Percentiles rank a stretch among this genome's conserved stretches.
These are phyloP conservation scores for Heterotilapia buettikoferi DNA, from an alignment of 2,113 vertebrate species.

Conservation along the genomic window DNA sequence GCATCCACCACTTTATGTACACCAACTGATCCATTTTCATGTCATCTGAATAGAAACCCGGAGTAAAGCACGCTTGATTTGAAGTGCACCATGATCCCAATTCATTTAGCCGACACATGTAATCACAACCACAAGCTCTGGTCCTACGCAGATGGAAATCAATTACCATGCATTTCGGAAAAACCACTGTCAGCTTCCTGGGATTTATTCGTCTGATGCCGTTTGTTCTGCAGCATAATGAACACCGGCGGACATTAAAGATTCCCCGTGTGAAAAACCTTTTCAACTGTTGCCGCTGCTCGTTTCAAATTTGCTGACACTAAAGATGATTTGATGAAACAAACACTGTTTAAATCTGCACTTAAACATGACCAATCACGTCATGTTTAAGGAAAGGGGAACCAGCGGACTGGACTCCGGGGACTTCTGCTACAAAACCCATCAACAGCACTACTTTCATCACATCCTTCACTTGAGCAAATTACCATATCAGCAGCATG, in stretches of 20 bases:
- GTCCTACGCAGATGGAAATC: constrained; percentile 9
- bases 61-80: constrained; percentile 2
- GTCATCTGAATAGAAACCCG: constrained; percentile 34
- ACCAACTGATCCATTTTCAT: constrained; percentile 64
- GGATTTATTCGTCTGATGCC: neutral
- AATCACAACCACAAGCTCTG: constrained; percentile 19
- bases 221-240: neutral
- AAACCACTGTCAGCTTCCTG: neutral
- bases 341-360: neutral
- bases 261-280: neutral
- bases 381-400: constrained; percentile 7
- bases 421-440: constrained; percentile 32
- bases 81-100: constrained; percentile 18
- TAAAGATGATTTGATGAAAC: neutral
- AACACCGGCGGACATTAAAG: neutral
- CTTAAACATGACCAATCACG: neutral
- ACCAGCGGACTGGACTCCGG: constrained; percentile 38
- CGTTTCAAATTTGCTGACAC: neutral
- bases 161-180: neutral
- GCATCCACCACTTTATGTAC: constrained; percentile 72
- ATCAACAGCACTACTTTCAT: constrained; percentile 55
- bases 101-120: constrained; percentile 21
- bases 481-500: constrained; percentile 63
- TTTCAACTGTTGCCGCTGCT: neutral
- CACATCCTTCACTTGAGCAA: constrained; percentile 54